Base-by-base conservation (phyloP, 2,888 invertebrate species). In the Plagiodera versicolora region DNA sequence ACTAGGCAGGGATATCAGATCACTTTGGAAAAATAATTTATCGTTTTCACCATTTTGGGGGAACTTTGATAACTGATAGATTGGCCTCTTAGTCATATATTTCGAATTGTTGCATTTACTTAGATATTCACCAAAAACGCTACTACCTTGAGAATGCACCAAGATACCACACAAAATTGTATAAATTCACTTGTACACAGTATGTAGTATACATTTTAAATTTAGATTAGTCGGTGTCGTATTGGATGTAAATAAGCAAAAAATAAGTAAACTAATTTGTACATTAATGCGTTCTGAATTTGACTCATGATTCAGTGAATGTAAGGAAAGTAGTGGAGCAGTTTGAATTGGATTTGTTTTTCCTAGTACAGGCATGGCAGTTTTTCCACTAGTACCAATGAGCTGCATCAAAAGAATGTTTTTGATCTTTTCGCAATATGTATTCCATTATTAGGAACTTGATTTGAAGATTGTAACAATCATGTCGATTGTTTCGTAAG, bases 341-440 rank as follows among this genome's bases (percentile, higher is more conserved):
- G 32, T 32, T 32, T 9, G 3, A 9, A 32, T 32, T 11, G 30
- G 39, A 1, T 48, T 56, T 30, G n/a, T 10, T 49, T 49, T 49
- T 20, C 46, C 14, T n/a, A 18, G 59, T 48, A 56, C 24, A 52
- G 53, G 47, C 24, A 24, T 24, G 24, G 24, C 24, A 6, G 24
- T 24, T 3, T 24, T 24, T 24, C 24, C 6, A 24, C 24, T 24
- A 24, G 24, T 24, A 24, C 3, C 24, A 6, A 5, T 24, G 24
- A 24, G 24, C 6, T 24, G 24, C n/a, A n/a, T n/a, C n/a, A 24
- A 24, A 24, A 24, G 4, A 24, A 3, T 24, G n/a, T n/a, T n/a
- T n/a, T n/a, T n/a, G n/a, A n/a, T n/a, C n/a, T n/a, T n/a, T n/a
- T n/a, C n/a, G n/a, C n/a, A n/a, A n/a, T n/a, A n/a, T n/a, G n/a